Conservation (phyloP, 1,140 invertebrate genomes). For the Spodoptera litura region DNA sequence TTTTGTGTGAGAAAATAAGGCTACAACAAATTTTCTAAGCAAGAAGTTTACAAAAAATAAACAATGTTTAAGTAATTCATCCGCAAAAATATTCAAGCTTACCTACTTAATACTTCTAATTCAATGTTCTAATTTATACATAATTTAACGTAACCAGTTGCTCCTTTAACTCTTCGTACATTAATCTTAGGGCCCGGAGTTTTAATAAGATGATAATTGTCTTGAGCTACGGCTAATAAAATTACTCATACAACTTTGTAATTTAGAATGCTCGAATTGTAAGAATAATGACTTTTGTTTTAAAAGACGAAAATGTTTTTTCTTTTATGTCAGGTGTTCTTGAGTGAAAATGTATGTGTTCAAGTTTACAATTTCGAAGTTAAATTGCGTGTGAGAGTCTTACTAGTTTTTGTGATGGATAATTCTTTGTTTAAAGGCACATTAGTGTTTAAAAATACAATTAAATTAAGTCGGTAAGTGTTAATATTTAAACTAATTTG, state of each 20-base stretch:
- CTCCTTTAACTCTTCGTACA: neutral
- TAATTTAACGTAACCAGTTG: slow-evolving; percentile 27
- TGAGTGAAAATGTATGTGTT: neutral
- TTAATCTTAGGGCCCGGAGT: slow-evolving; percentile 15
- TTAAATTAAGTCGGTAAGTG: too few species aligned
- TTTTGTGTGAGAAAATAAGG: neutral
- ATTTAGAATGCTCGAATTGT: slow-evolving; percentile 24
- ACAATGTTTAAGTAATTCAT: neutral
- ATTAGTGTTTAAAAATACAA: too few species aligned
- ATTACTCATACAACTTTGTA: slow-evolving; percentile 29
- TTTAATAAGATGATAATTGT: slow-evolving; percentile 37
- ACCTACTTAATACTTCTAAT: slow-evolving; percentile 6
- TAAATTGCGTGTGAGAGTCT: too few species aligned
- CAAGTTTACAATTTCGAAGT: neutral
- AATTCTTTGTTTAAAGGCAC: too few species aligned
- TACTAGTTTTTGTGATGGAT: too few species aligned
- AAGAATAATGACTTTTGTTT: slow-evolving; percentile 19
- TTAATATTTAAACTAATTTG: too few species aligned
- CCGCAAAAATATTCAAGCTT: slow-evolving; percentile 15
- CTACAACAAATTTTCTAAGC: neutral
- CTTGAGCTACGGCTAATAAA: slow-evolving; percentile 30
- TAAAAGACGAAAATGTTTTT: neutral
- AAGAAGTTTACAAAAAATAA: neutral
- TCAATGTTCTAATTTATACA: slow-evolving; percentile 19
- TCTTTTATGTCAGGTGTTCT: neutral